Evolutionary conservation across 2,113 vertebrate genomes (phyloP).

Genomic region (Myotis brandtii): DNA sequence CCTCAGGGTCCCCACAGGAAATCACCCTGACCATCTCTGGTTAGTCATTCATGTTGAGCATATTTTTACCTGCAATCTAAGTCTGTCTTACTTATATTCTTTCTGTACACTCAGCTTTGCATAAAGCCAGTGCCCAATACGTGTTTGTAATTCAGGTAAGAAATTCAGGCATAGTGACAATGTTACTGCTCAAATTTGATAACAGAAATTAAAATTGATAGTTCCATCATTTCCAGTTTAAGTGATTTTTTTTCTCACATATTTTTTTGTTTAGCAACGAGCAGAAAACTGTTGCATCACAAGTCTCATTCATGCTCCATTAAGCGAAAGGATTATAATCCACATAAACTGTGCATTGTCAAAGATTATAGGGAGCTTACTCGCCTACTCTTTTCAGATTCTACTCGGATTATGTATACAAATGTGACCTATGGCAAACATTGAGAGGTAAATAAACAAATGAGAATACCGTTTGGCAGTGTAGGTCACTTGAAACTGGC

Average conservation of each 20-base stretch:
- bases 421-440: too few species aligned
- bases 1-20: conserved; percentile 92
- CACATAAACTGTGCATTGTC: neutral
- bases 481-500: neutral
- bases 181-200: neutral
- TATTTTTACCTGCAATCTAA: too few species aligned
- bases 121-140: neutral
- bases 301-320: fast-evolving
- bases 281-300: fast-evolving
- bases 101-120: neutral
- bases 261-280: neutral
- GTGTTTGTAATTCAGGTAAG: neutral
- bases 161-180: neutral
- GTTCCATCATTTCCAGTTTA: neutral
- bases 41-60: conserved; percentile 75
- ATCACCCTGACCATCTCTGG: conserved; percentile 99
- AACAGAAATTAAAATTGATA: too few species aligned
- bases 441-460: neutral
- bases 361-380: fast-evolving
- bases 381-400: neutral
- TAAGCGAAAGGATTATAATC: neutral
- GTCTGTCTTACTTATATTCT: fast-evolving
- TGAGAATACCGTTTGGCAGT: neutral
- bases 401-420: neutral
- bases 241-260: fast-evolving